Base-by-base conservation (phyloP, 2,797 vertebrate species). In the Aulostomus chinensis region DNA sequence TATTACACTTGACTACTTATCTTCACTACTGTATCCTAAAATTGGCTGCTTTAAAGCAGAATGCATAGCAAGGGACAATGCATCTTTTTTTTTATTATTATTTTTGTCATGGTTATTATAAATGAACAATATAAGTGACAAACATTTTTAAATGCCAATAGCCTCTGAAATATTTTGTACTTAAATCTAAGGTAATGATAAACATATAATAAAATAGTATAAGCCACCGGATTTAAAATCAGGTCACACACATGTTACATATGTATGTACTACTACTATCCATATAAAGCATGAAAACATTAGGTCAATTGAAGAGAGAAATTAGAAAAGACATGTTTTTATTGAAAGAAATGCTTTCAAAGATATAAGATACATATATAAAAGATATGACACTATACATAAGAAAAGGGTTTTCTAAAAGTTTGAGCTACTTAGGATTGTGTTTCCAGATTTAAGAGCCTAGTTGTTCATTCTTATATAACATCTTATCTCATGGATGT, bases 1-100 rank as follows among this genome's bases (percentile, higher is more conserved):
- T 14, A 9, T 18, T 29, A 48, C 41, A 62, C 55, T 37, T 15
- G 5, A 58, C 17, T 45, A 52, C 62, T 58, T 42, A 33, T 61
- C 48, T 53, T 47, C 25, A 33, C 28, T 10, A 30, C 21, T 15
- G 5, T 49, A 13, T 50, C 28, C 11, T 45, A 9, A 21, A 59
- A 52, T 31, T 45, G 10, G n/a, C 33, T 50, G 24, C 50, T 58
- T 14, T 50, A 25, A 25, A 18, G 7, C 6, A 17, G 39, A 10
- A 9, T 18, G 14, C 13, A 31, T 3, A 16, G 24, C 11, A 10
- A 26, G 10, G 13, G 13, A 24, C 12, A 38, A 13, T 9, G 9
- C 14, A 9, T 41, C 37, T 59, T 20, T 43, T 10, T 51, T 28
- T 53, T 30, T 35, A 1, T 39, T 47, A 3, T 17, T 15, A 9